Evolutionary conservation across 2,888 invertebrate genomes (phyloP), one percentile per base, ranked within the genome.

Genomic region (Dyspetes luteomarginatus): DNA sequence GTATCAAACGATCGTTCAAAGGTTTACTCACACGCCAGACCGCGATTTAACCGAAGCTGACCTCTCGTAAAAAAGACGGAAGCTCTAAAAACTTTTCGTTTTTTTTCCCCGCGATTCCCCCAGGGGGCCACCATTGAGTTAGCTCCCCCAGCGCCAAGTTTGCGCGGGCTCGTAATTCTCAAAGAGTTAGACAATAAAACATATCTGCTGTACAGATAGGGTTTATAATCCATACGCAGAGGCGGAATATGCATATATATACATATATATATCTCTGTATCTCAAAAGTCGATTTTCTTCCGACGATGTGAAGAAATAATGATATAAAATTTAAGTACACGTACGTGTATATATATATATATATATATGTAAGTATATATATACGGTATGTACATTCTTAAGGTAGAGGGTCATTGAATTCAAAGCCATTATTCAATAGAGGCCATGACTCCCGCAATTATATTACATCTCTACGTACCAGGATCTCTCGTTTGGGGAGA

Each of bases 61-160:
- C 28, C 55, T 58, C 69, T 62, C 67, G 77, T 67, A 68, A 77
- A 81, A 73, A 81, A 68, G 73, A 81, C 77, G 77, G 81, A 77
- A 77, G 81, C 56, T 48, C 48, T 28, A 50, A 68, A 72, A 43
- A 62, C 26, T 50, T 15, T 64, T 64, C 19, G 17, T 19, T 0
- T 22, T 19, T 15, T 19, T 19, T 50, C 17, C 41, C 28, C 5
- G 9, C 60, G 19, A 58, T 41, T 48, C 24, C 30, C 58, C 48
- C 36, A 56, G 28, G 41, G 41, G 65, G 24, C 26, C 55, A 58
- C 24, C 60, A 26, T 50, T 36, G 41, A 48, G 75, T 67, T 72
- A 30, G 26, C 48, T 43, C 43, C 36, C 50, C 22, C 26, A 36
- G 30, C 24, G 36, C 55, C n/a, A 4, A 36, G n/a, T 43, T 56